Base-by-base conservation (phyloP, 1,140 invertebrate species). In the Diachasma alloeum region DNA sequence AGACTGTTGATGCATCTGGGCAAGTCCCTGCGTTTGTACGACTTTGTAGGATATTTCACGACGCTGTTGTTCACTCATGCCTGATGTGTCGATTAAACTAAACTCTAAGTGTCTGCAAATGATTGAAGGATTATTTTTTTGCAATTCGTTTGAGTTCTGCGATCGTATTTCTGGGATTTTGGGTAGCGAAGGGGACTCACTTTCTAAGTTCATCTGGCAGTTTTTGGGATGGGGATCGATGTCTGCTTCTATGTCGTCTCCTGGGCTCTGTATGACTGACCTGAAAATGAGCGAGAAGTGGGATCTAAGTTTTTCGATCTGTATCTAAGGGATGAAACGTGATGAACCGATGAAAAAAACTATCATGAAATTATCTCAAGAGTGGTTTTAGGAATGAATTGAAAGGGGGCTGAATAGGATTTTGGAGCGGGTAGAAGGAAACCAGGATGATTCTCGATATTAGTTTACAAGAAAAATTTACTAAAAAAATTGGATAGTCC, bases 11-110 rank as follows among this genome's bases (percentile, higher is more conserved):
- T 85, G 74, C 84, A 80, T 78, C 85, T 89, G 83, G 76, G 87
- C 63, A 78, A 83, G 74, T 79, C 80, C 72, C 82, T 90, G 83
- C 75, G 88, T 88, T 87, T 95, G 93, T 2, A 98, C 96, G 72
- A 97, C 95, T 2, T 96, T 97, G 87, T 97, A 99, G 3, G 97
- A 95, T 80, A 98, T 98, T 87, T 98, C 96, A 80, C 93, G 92
- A 4, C 97, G 91, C 85, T 98, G 96, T 78, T 95, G 94, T 81
- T 96, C 95, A 63, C 94, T 95, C 94, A 98, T 95, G 44, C 95
- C 96, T 19, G 93, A 92, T 0, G 96, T 97, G 80, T 98, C 96
- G 67, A 98, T 93, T 81, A 98, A 90, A 83, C 95, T 93, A 89
- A 97, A 98, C 86, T 98, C 95, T 81, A 98, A 91, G 89, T 98